phyloP scores from a whole-genome alignment of 2,113 vertebrate species.

The Anoura caudifer region DNA sequence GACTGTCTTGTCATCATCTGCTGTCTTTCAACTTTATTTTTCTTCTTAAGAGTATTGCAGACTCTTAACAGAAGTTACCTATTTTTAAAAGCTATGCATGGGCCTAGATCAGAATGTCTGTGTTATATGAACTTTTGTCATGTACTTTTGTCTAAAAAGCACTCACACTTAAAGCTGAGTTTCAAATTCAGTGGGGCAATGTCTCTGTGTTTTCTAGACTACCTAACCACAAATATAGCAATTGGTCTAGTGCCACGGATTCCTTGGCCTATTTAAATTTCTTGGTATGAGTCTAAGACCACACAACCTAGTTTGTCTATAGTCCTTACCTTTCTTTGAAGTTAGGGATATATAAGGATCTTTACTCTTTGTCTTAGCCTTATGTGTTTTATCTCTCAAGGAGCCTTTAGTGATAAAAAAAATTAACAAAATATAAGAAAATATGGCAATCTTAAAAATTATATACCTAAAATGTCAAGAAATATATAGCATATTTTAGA shows the following conservation, averaged over 20 bases:
- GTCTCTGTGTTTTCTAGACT: background rate
- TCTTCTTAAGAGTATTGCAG: background rate
- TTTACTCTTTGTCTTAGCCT: conserved; percentile 28
- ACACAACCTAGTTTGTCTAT: background rate
- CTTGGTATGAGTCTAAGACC: background rate
- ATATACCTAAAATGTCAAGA: background rate
- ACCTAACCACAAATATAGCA: background rate
- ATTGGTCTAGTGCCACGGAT: background rate
- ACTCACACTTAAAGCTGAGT: background rate
- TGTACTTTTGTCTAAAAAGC: conserved; percentile 10
- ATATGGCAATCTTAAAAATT: background rate
- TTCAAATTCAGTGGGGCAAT: background rate
- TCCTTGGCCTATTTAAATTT: background rate
- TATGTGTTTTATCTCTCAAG: background rate
- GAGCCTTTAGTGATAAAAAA: background rate
- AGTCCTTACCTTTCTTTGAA: background rate
- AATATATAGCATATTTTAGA: background rate
- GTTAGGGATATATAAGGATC: background rate
- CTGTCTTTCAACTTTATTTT: background rate
- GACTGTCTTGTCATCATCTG: background rate
- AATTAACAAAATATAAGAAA: background rate
- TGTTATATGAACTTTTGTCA: background rate
- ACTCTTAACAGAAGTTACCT: background rate
- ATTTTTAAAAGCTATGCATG: background rate
- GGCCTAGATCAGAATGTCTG: background rate